Base-by-base conservation (phyloP, 2,888 invertebrate genomes). In the Iselma pallidipennis region DNA sequence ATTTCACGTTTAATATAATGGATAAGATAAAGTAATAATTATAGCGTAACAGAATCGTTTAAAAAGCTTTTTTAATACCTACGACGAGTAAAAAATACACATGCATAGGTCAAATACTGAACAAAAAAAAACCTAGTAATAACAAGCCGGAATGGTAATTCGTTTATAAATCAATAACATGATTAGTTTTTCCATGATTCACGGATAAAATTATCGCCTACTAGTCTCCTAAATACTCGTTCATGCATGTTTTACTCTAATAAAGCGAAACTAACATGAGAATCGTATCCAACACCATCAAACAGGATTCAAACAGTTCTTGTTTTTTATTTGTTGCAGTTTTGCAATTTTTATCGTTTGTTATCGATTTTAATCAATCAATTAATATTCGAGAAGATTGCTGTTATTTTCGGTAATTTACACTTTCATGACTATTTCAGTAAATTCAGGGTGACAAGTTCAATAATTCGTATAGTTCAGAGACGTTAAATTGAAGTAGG, bases 1-100 rank as follows among this genome's bases (percentile, higher is more conserved):
- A 51, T 51, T 51, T 19, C 16, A 31, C 26, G 28, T 51, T 51
- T 51, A 45, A 45, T 45, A 45, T 7, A 37, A 37, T 45, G 45
- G 10, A 21, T 45, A 45, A 45, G 21, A 37, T 37, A 37, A 37
- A 37, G 16, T 37, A 37, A 45, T 45, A 45, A 45, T 45, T 45
- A 45, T 6, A 45, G 45, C 10, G 21, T 21, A 45, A 45, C 45
- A 6, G 14, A 33, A 33, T 33, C 33, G 33, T 33, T 33, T 14
- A 33, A 14, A 33, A 14, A 1, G 2, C 12, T 10, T 9, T 29
- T 12, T 29, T 33, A 4, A n/a, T n/a, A 5, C 5, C 33, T 14
- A 5, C 10, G 4, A 5, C 3, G n/a, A 33, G 14, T 2, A 14
- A 33, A 14, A 4, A 4, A 25, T 25, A 25, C 25, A 25, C 6